These are phyloP conservation scores for Heteromormyrus szaboi DNA, from an alignment of 2,797 vertebrate species.

Conservation along the genomic window DNA sequence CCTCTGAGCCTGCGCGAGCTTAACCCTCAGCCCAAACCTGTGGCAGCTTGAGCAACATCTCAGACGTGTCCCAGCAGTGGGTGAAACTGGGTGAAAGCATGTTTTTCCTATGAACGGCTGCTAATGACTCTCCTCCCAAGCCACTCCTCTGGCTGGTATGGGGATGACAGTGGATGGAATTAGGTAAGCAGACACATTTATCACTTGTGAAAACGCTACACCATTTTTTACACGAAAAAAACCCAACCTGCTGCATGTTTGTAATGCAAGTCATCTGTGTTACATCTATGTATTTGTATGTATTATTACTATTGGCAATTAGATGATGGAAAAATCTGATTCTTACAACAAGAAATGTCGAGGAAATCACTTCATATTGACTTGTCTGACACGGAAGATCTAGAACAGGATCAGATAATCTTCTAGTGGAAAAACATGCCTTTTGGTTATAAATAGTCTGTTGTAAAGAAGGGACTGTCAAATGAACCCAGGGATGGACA, in stretches of 20 bases:
- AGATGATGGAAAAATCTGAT: not conserved
- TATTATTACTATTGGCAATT: not conserved
- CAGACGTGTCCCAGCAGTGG: constrained; percentile 45
- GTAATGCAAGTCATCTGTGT: not conserved
- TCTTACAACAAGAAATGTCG: not conserved
- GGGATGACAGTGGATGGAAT: constrained; percentile 29
- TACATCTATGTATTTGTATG: not conserved
- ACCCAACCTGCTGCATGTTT: not conserved
- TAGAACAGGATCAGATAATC: not conserved
- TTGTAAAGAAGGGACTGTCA: not conserved
- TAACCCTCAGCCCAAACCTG: not conserved
- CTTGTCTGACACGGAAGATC: not conserved
- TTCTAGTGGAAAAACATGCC: not conserved
- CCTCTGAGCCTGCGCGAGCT: not conserved
- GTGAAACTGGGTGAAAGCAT: constrained; percentile 21
- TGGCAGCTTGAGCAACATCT: constrained; percentile 26
- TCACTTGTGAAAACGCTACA: not conserved
- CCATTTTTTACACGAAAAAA: not conserved
- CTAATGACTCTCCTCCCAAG: constrained; percentile 50
- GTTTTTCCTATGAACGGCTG: constrained; percentile 35
- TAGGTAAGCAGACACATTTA: constrained; percentile 14
- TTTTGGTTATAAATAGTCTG: not conserved
- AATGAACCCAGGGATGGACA: not conserved
- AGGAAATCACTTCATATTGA: not conserved
- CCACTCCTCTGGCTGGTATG: constrained; percentile 64